A percentile compares a stretch with the other conserved stretches of the same genome.
Conservation (phyloP, 2,888 invertebrate genomes). For the Aphrophora alni region DNA sequence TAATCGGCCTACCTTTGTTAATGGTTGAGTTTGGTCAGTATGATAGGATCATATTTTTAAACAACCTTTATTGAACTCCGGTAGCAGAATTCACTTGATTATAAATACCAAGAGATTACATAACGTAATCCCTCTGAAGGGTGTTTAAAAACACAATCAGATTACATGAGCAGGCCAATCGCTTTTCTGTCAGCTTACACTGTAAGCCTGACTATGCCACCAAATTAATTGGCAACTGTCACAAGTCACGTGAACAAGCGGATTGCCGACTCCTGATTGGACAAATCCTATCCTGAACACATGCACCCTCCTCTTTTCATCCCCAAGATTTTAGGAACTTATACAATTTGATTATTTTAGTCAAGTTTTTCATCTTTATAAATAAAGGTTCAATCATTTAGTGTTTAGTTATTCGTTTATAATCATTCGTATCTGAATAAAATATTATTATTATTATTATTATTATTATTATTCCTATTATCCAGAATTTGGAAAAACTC, state of each 20-base stretch:
- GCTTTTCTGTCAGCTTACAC: constrained; percentile 36
- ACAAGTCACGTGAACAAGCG: constrained; percentile 13
- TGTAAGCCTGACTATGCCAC: not conserved
- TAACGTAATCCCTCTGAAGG: constrained; percentile 22
- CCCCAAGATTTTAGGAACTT: no score
- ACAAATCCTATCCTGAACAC: not conserved
- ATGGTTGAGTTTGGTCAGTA: not conserved
- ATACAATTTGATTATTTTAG: no score
- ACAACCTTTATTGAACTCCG: not conserved
- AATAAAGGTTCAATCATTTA: no score
- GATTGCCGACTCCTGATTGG: constrained; percentile 31
- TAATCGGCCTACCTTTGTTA: no score
- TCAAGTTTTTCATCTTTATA: no score
- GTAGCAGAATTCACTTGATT: constrained; percentile 20
- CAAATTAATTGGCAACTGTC: constrained; percentile 39
- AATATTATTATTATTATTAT: no score
- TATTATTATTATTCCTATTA: no score
- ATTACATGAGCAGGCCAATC: constrained; percentile 29
- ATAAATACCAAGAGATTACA: constrained; percentile 30
- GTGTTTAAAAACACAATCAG: constrained; percentile 39
- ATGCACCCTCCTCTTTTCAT: not conserved
- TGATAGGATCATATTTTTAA: not conserved
- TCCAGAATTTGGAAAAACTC: no score
- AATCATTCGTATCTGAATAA: no score
- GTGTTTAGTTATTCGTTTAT: no score